Conservation (phyloP, 2,888 invertebrate genomes). For the Drosophila recens region DNA sequence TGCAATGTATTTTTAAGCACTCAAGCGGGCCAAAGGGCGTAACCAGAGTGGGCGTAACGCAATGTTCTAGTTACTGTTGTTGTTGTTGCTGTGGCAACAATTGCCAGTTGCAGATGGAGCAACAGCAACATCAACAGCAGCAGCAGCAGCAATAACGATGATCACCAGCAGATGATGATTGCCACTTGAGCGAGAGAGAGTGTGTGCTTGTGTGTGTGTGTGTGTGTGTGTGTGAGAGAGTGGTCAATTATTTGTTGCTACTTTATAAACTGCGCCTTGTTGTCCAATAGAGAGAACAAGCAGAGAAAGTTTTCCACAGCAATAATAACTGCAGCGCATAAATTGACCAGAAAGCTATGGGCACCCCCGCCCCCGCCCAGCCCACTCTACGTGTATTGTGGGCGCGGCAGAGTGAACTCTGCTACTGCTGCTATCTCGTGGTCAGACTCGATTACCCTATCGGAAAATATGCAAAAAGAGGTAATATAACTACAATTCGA, state of each 20-base stretch:
- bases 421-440: slow-evolving; percentile 11
- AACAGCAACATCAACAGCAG: slow-evolving; percentile 34
- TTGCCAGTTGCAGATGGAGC: slow-evolving; percentile 65
- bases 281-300: slow-evolving; percentile 20
- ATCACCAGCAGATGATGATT: slow-evolving; percentile 58
- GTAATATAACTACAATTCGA: neutral
- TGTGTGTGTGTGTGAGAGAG: slow-evolving; percentile 28
- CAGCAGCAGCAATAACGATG: slow-evolving; percentile 44
- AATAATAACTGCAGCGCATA: slow-evolving; percentile 45
- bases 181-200: slow-evolving; percentile 53
- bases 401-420: slow-evolving; percentile 18
- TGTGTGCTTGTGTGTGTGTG: slow-evolving; percentile 20
- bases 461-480: neutral
- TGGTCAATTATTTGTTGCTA: slow-evolving; percentile 76
- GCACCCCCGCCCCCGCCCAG: neutral
- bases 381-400: slow-evolving; percentile 11
- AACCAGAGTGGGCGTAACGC: slow-evolving; percentile 10
- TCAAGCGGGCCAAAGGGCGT: slow-evolving; percentile 26
- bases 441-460: slow-evolving; percentile 7
- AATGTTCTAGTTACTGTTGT: slow-evolving; percentile 28
- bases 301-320: slow-evolving; percentile 34
- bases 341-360: slow-evolving; percentile 56
- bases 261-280: slow-evolving; percentile 67
- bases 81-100: slow-evolving; percentile 53
- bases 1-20: slow-evolving; percentile 76